These are phyloP conservation scores for Syrmaticus mikado DNA, from an alignment of 2,113 vertebrate genomes.

Conservation along the genomic window DNA sequence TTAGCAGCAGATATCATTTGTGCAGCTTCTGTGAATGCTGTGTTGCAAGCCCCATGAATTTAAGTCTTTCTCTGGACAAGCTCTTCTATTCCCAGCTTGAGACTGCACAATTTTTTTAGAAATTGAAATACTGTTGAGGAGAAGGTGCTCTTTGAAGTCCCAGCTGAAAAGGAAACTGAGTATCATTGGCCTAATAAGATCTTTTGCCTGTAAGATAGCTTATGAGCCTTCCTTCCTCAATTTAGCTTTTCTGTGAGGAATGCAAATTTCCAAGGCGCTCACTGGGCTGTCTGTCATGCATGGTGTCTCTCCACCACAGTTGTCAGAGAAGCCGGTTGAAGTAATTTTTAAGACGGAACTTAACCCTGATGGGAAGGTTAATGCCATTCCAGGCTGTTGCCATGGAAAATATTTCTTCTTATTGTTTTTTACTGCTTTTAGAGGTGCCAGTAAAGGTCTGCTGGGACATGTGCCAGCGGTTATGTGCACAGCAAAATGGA, in stretches of 20 bases:
- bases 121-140: not conserved
- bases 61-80: not conserved
- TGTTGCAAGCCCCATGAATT: not conserved
- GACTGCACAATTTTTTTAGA: not conserved
- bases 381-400: not conserved
- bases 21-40: not conserved
- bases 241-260: not conserved
- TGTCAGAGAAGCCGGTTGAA: not conserved
- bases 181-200: slow-evolving; percentile 13
- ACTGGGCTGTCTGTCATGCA: not conserved
- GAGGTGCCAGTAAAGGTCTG: not conserved
- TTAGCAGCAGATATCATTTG: not conserved
- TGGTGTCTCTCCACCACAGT: not conserved
- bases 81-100: not conserved
- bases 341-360: not conserved
- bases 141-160: slow-evolving; percentile 36
- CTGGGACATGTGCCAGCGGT: not conserved
- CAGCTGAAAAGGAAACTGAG: not conserved
- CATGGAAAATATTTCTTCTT: accelerated
- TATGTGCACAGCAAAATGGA: not conserved
- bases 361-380: not conserved
- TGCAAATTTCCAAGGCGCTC: slow-evolving; percentile 1
- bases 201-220: slow-evolving; percentile 11
- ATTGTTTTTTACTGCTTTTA: not conserved
- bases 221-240: slow-evolving; percentile 12